Base-by-base conservation (phyloP, 1,140 invertebrate species). In the Bombus confusus region DNA sequence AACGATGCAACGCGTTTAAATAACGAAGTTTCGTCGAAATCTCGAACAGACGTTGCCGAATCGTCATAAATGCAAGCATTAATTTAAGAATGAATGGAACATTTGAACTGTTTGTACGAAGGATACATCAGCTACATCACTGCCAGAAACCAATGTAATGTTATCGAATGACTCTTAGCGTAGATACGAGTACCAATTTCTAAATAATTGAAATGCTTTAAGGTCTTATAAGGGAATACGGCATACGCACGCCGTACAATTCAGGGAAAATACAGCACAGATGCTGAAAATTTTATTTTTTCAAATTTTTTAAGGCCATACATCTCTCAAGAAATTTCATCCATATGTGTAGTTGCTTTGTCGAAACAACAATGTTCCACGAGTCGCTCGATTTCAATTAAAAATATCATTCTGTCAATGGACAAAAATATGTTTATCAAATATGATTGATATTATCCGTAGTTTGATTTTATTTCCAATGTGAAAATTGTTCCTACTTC, bases 251-350 rank as follows among this genome's bases (percentile, higher is more conserved):
- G 52, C n/a, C 57, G 77, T 34, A 72, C 37, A 28, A 85, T 85
- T 74, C 83, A 85, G 78, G 83, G 77, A 85, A 80, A 74, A 66
- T 34, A 85, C 77, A 80, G 83, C 83, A 31, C 25, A 47, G 47
- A 82, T 39, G 85, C 64, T 82, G 80, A 66, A 77, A 82, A 89
- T 76, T 28, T 88, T 89, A 89, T 89, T 89, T 89, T 89, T 89
- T 86, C 87, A 89, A 89, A 88, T 80, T 89, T 89, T 79, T 82
- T 75, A 83, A 75, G 39, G 34, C 66, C n/a, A 74, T n/a, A 59
- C 77, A 79, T 69, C 69, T 64, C 66, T 73, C 52, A 43, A 43
- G 37, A 31, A 68, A 28, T 76, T 74, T 74, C 3, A 80, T 71
- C 64, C n/a, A 8, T 52, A 52, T 39, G 28, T 47, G 18, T 69